These are phyloP conservation scores for Agonopterix arenella DNA, from an alignment of 2,888 invertebrate species.

Conservation along the genomic window DNA sequence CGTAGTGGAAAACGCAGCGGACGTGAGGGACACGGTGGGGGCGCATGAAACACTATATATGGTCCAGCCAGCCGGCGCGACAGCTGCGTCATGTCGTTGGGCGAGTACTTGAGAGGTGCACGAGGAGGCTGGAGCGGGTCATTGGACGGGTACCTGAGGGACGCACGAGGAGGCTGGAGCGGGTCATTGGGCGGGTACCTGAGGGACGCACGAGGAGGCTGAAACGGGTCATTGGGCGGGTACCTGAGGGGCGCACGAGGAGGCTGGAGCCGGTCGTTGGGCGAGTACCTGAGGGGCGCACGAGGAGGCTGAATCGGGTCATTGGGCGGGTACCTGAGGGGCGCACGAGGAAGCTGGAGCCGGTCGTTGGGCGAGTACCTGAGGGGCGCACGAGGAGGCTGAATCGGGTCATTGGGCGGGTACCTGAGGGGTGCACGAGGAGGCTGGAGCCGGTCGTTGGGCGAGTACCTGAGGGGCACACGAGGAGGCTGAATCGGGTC, in stretches of 20 bases:
- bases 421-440: conserved; percentile 7
- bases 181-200: conserved; percentile 59
- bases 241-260: too few species aligned
- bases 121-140: conserved; percentile 27
- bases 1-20: not conserved
- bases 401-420: not conserved
- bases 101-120: conserved; percentile 7
- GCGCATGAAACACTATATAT: conserved; percentile 89
- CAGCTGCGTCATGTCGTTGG: conserved; percentile 74
- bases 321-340: conserved; percentile 29
- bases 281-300: too few species aligned
- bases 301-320: conserved; percentile 12
- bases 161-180: conserved; percentile 26
- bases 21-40: conserved; percentile 48
- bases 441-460: conserved; percentile 25
- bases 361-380: conserved; percentile 82
- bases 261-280: not conserved
- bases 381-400: conserved; percentile 95
- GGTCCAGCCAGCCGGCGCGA: conserved; percentile 89
- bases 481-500: not conserved
- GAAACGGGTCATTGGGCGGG: conserved; percentile 66
- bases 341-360: conserved; percentile 83
- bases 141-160: conserved; percentile 5
- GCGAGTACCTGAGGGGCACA: not conserved
- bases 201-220: conserved; percentile 7